phyloP scores from a whole-genome alignment of 2,888 invertebrate genomes.

The Cyaniris semiargus region DNA sequence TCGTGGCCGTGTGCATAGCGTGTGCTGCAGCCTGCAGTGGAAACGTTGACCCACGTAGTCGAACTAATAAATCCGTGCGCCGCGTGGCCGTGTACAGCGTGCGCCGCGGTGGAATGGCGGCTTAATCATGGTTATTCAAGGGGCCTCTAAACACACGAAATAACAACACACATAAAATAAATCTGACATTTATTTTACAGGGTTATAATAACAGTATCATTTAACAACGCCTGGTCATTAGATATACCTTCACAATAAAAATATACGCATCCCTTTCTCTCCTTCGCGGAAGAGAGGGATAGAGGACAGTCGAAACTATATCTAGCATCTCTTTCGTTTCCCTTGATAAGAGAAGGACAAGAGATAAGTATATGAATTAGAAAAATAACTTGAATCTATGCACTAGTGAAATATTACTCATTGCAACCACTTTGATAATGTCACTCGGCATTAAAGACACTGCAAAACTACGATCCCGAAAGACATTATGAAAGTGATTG shows the following conservation, averaged over 20 bases:
- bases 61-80: no score
- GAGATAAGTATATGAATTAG: constrained; percentile 9
- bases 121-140: no score
- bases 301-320: background rate
- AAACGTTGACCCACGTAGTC: no score
- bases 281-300: background rate
- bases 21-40: no score
- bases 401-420: background rate
- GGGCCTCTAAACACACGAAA: constrained; percentile 43
- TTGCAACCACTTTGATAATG: background rate
- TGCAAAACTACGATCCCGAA: background rate
- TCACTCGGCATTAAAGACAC: no score
- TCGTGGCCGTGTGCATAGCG: no score
- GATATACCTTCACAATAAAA: constrained; percentile 40
- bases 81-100: no score
- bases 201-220: constrained; percentile 63
- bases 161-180: constrained; percentile 42
- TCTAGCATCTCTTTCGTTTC: constrained; percentile 2
- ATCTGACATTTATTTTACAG: constrained; percentile 69
- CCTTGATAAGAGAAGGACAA: background rate
- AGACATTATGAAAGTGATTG: background rate
- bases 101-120: no score
- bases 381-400: background rate
- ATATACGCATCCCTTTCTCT: constrained; percentile 31
- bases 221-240: constrained; percentile 54